Evolutionary conservation across 2,797 vertebrate species (phyloP).

Genomic region (Falco cherrug): DNA sequence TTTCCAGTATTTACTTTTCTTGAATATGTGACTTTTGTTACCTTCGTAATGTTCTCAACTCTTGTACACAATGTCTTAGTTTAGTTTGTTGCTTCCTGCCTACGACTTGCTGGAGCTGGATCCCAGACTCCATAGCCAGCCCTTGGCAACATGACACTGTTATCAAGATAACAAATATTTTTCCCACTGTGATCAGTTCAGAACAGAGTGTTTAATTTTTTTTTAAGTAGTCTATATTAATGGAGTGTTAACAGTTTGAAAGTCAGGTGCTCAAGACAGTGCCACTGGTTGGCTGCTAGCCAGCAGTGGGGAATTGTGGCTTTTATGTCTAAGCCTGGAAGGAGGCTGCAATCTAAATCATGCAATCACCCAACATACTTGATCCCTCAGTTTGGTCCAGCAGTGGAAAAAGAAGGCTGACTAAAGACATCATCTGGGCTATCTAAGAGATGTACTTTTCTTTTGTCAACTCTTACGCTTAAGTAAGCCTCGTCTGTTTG

Average conservation of each 20-base stretch:
- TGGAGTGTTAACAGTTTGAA: neutral
- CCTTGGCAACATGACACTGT: neutral
- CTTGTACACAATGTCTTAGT: slow-evolving; percentile 41
- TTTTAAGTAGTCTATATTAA: neutral
- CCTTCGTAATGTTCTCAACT: slow-evolving; percentile 40
- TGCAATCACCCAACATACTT: neutral
- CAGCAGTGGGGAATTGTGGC: neutral
- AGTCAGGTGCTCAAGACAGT: neutral
- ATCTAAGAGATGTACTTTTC: neutral
- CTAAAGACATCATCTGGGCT: neutral
- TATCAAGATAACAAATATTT: slow-evolving; percentile 8
- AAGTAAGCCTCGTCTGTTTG: neutral
- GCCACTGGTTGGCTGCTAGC: neutral
- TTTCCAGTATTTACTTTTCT: slow-evolving; percentile 16
- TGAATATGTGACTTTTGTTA: slow-evolving; percentile 19
- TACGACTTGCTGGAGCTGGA: neutral
- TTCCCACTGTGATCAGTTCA: neutral
- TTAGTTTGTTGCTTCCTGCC: slow-evolving; percentile 61
- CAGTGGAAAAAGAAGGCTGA: neutral
- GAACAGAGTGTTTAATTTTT: neutral
- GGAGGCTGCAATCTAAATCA: neutral
- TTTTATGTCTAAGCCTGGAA: neutral
- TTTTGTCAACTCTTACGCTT: neutral
- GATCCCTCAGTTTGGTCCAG: neutral
- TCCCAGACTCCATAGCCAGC: neutral